phyloP scores from a whole-genome alignment of 2,113 vertebrate species.

The Hylia prasina region DNA sequence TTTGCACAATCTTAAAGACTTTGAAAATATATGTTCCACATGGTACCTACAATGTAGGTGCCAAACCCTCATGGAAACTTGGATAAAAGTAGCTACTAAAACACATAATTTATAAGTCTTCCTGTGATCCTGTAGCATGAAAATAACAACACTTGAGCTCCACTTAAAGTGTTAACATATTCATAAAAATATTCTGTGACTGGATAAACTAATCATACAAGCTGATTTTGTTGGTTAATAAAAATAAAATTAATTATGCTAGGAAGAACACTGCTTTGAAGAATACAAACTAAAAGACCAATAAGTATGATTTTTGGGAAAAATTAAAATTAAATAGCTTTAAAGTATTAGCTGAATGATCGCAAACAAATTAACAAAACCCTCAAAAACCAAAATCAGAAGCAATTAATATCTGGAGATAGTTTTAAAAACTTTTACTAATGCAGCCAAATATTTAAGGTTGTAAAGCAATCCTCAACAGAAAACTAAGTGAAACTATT shows the following conservation, averaged over 20 bases:
- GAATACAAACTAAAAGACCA: background rate
- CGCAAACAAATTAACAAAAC: background rate
- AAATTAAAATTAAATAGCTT: background rate
- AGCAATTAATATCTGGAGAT: background rate
- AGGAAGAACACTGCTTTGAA: background rate
- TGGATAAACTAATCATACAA: background rate
- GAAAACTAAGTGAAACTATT: background rate
- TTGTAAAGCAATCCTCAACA: background rate
- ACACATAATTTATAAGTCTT: background rate
- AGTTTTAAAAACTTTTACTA: background rate
- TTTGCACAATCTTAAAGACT: background rate
- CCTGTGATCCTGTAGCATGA: background rate
- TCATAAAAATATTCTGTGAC: background rate
- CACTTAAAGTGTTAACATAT: background rate
- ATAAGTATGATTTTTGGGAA: background rate
- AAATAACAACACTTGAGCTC: background rate
- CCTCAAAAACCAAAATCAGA: background rate
- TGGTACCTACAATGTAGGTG: background rate
- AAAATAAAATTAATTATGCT: background rate
- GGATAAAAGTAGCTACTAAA: background rate
- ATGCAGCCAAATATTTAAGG: background rate
- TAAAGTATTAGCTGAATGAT: background rate
- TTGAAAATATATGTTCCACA: rapidly evolving
- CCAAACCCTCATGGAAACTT: background rate
- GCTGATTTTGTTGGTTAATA: background rate